Base-by-base conservation (phyloP, 2,888 invertebrate genomes). In the Cosmia pyralina region DNA sequence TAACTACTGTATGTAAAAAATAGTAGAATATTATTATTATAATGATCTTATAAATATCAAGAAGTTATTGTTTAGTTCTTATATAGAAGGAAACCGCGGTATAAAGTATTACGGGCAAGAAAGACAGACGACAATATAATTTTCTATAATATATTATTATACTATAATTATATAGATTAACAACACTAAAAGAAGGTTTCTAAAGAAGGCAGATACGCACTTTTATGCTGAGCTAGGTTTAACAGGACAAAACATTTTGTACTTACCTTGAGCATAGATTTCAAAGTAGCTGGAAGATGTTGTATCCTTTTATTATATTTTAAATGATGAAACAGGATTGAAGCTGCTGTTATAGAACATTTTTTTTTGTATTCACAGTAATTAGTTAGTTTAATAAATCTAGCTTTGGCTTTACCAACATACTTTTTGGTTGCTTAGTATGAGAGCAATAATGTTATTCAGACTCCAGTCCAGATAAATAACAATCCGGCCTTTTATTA, bases 111-210 rank as follows among this genome's bases (percentile, higher is more conserved):
- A 80, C 70, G 69, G 75, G 65, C 84, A 81, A 66, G 81, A 75
- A 69, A 84, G 62, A 82, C 62, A 80, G 82, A 80, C 52, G 66
- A 84, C 75, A 62, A 70, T 80, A 84, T 84, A 72, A 57, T 84
- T 72, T 84, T 84, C 53, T 81, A 75, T 84, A 75, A 74, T 84
- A 81, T 83, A 75, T 79, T 79, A 79, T 84, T 72, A 81, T 69
- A 72, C 67, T 81, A 81, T 28, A 38, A 6, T 41, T 78, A 70
- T 63, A 81, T 75, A 69, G 71, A 75, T 81, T 81, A 81, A 72
- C 67, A 75, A 84, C 59, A 60, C 34, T 63, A 66, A 83, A 83
- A 52, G 62, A 81, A 80, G 63, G n/a, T 66, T 62, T 69, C 62
- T 62, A 73, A 58, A 71, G 75, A 70, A 80, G 81, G 81, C 84